Percentiles rank a stretch among this genome's conserved stretches.
Conservation (phyloP, 2,113 vertebrate species). For the Ammodramus savannarum region DNA sequence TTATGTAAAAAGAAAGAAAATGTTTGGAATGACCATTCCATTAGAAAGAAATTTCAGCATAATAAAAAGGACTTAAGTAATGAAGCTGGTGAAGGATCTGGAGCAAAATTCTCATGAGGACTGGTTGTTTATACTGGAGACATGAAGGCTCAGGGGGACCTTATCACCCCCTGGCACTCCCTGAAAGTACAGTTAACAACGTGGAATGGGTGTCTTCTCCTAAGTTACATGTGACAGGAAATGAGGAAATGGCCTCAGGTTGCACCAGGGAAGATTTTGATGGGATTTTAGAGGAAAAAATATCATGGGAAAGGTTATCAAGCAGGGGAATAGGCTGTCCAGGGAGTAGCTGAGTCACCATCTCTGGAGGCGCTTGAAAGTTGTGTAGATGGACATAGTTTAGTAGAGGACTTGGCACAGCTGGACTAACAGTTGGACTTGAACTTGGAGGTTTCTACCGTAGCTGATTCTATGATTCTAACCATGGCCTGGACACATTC, state of each 20-base stretch:
- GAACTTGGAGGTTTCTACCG: fast-evolving
- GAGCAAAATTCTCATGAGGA: not conserved
- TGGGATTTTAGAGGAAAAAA: not conserved
- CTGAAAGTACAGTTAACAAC: not conserved
- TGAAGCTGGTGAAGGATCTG: not conserved
- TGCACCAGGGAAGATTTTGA: not conserved
- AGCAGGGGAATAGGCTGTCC: not conserved
- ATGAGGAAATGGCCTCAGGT: not conserved
- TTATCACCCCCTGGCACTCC: not conserved
- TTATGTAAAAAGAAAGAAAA: not conserved
- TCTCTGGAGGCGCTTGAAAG: not conserved
- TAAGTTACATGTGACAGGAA: not conserved
- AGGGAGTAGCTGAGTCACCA: too few relatives aligned
- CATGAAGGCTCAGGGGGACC: not conserved
- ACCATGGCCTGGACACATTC: not conserved
- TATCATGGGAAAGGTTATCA: not conserved
- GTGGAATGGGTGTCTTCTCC: not conserved
- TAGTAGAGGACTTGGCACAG: not conserved
- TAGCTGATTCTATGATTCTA: not conserved
- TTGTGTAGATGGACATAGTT: not conserved
- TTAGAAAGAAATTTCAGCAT: not conserved
- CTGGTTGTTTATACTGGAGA: not conserved
- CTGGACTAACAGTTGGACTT: not conserved
- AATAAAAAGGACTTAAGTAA: not conserved
- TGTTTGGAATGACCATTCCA: not conserved